These are phyloP conservation scores for Macrobrachium nipponense DNA, from an alignment of 1,140 invertebrate genomes.

Conservation along the genomic window DNA sequence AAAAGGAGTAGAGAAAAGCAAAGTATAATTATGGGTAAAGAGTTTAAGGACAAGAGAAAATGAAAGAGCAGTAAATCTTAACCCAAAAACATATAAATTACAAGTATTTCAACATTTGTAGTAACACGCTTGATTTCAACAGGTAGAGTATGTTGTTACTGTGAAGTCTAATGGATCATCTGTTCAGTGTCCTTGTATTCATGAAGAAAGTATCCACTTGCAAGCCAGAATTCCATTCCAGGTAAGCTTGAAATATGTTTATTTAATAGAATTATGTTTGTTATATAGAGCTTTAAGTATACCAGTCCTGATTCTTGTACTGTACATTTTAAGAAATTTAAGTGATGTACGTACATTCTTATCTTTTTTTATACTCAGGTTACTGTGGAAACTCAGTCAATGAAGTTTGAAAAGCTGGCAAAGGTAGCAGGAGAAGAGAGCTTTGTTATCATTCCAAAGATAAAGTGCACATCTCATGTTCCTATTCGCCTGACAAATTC, in stretches of 20 bases:
- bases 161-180: constrained; percentile 1
- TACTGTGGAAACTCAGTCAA: constrained; percentile 45
- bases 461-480: constrained; percentile 56
- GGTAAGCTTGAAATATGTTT: not conserved
- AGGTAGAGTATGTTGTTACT: constrained; percentile 39
- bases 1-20: not conserved
- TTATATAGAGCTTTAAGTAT: not conserved
- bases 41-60: no score
- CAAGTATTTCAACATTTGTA: not conserved
- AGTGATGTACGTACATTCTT: not conserved
- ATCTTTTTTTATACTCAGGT: constrained; percentile 25
- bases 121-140: not conserved
- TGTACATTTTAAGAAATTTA: not conserved
- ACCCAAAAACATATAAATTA: not conserved
- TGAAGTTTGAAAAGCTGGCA: constrained; percentile 48
- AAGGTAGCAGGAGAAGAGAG: constrained; percentile 43
- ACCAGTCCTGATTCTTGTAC: not conserved
- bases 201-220: constrained; percentile 28
- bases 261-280: no score
- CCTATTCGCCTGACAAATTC: constrained; percentile 54
- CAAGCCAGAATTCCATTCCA: constrained; percentile 47
- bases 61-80: no score
- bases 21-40: not conserved
- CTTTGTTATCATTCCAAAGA: constrained; percentile 53
- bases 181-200: constrained; percentile 30